A percentile compares a stretch with the other conserved stretches of the same genome.
Conservation (phyloP, 2,797 vertebrate genomes). For the Falco peregrinus region DNA sequence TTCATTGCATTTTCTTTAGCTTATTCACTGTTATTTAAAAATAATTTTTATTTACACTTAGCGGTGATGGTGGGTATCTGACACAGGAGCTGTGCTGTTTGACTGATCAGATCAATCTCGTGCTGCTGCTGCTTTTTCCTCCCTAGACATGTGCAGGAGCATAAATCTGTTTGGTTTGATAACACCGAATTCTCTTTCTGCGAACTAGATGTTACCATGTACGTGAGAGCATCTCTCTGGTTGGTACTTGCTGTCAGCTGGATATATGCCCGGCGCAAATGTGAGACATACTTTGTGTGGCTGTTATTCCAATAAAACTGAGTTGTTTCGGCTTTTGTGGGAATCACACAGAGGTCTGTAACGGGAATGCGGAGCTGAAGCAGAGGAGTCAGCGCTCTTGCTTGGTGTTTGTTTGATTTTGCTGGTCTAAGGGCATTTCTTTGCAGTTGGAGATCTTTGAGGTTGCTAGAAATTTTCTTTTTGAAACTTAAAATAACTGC, state of each 20-base stretch:
- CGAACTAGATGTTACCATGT: rapidly evolving
- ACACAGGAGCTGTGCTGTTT: neutral
- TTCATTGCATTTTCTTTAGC: neutral
- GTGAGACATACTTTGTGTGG: neutral
- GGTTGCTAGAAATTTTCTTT: neutral
- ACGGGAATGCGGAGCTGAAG: rapidly evolving
- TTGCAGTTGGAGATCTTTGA: neutral
- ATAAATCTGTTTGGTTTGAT: neutral
- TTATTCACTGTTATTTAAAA: neutral
- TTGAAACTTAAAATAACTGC: neutral
- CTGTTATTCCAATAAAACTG: neutral
- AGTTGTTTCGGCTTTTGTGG: neutral
- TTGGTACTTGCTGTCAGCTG: neutral
- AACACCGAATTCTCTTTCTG: too few relatives aligned
- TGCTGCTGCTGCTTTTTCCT: neutral
- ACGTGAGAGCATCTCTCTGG: neutral
- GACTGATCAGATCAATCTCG: neutral
- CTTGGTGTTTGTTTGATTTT: neutral
- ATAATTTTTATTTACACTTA: neutral
- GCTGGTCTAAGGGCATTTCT: neutral
- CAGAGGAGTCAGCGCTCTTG: neutral
- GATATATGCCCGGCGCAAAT: neutral
- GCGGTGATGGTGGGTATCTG: rapidly evolving
- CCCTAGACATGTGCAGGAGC: rapidly evolving
- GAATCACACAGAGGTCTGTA: rapidly evolving